Conservation (phyloP, 2,888 invertebrate genomes). For the Periphyllus acericola region DNA sequence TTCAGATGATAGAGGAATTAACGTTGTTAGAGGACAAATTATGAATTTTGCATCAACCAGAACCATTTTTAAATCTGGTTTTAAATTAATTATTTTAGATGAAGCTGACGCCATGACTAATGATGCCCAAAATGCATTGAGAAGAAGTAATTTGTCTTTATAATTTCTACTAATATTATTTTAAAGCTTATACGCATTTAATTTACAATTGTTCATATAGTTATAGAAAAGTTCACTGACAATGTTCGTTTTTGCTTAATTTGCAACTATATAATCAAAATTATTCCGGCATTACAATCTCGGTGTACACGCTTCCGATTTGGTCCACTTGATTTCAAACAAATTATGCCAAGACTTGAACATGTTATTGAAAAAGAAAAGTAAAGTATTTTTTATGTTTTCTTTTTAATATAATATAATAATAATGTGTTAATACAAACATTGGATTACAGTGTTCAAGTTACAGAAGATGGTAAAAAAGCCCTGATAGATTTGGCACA, state of each 20-base stretch:
- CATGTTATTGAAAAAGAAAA: conserved; percentile 84
- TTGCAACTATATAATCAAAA: conserved; percentile 98
- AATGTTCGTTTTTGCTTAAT: conserved; percentile 99
- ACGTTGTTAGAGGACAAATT: conserved; percentile 92
- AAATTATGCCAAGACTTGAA: conserved; percentile 89
- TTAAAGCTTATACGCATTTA: neutral
- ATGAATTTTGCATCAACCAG: conserved; percentile 96
- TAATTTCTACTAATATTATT: neutral
- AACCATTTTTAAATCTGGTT: conserved; percentile 92
- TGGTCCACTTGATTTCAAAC: conserved; percentile 85
- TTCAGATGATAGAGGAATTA: conserved; percentile 97
- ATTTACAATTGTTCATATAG: conserved; percentile 70
- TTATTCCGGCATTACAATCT: conserved; percentile 98
- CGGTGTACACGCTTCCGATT: conserved; percentile 97
- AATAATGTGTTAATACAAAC: neutral
- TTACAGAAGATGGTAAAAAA: conserved; percentile 87
- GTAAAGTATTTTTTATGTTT: conserved; percentile 69
- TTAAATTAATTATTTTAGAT: conserved; percentile 95
- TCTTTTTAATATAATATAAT: neutral
- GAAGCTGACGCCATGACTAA: conserved; percentile 99
- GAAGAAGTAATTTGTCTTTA: conserved; percentile 78
- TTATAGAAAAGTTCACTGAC: conserved; percentile 99
- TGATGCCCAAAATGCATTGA: conserved; percentile 98
- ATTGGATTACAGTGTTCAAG: conserved; percentile 74
- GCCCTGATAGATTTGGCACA: conserved; percentile 89